Evolutionary conservation across 1,140 invertebrate species (phyloP).

Genomic region (Meloidogyne exigua): DNA sequence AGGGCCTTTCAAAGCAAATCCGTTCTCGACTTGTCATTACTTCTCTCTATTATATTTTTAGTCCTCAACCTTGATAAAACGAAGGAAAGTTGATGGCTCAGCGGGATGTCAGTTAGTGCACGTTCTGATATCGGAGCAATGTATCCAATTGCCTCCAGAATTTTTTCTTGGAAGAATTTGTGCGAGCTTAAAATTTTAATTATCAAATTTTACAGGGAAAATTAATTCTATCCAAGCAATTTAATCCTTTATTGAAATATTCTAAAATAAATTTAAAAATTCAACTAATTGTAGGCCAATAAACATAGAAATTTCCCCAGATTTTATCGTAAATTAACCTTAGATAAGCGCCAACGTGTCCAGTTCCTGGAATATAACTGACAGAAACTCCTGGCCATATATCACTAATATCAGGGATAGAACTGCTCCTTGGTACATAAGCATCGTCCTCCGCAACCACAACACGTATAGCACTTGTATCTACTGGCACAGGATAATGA

Average conservation of each 20-base stretch:
- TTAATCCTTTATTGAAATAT: too few relatives aligned
- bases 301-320: too few relatives aligned
- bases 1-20: neutral
- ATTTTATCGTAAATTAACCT: conserved; percentile 74
- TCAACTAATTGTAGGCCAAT: too few relatives aligned
- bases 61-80: neutral
- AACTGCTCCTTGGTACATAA: conserved; percentile 83
- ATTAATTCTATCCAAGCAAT: too few relatives aligned
- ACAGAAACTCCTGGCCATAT: conserved; percentile 77
- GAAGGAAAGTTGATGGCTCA: neutral
- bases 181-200: neutral
- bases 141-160: neutral
- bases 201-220: too few relatives aligned
- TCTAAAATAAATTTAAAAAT: too few relatives aligned
- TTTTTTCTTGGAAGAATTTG: neutral
- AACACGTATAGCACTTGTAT: conserved; percentile 78
- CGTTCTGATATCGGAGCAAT: neutral
- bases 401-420: conserved; percentile 35
- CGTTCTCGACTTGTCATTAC: neutral
- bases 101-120: neutral
- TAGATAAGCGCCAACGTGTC: conserved; percentile 77
- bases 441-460: conserved; percentile 82
- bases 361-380: conserved; percentile 75
- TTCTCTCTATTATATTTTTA: conserved; percentile 2
- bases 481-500: conserved; percentile 80